Conservation (phyloP, 2,113 vertebrate species). For the Shinisaurus crocodilurus region DNA sequence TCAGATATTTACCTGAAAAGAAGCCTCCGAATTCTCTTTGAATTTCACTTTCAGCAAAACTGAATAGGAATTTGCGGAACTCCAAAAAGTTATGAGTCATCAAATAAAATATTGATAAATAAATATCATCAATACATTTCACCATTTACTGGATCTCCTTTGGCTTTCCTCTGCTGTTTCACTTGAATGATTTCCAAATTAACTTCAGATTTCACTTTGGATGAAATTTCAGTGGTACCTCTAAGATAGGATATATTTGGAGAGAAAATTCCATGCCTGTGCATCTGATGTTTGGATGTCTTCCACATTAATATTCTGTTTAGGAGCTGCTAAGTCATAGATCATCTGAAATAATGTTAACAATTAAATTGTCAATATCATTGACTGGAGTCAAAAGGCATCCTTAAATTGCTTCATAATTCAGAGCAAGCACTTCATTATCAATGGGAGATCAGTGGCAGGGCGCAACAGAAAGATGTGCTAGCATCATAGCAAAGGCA, state of each 20-base stretch:
- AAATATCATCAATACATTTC: not conserved
- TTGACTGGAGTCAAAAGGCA: constrained; percentile 45
- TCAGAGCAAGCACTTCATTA: constrained; percentile 45
- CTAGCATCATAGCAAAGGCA: not conserved
- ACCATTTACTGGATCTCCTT: not conserved
- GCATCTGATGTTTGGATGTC: constrained; percentile 14
- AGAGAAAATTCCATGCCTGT: not conserved
- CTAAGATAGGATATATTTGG: not conserved
- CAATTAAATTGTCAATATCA: constrained; percentile 53
- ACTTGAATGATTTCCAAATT: not conserved
- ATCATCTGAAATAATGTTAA: constrained; percentile 44
- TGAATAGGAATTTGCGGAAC: not conserved
- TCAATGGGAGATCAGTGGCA: constrained; percentile 37
- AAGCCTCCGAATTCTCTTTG: not conserved
- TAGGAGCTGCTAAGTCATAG: constrained; percentile 45
- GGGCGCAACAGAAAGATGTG: constrained; percentile 51
- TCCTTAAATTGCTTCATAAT: constrained; percentile 55
- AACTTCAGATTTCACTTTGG: not conserved
- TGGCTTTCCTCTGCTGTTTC: not conserved
- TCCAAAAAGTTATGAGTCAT: not conserved
- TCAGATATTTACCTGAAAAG: not conserved
- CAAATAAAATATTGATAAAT: no score
- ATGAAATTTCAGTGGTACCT: not conserved
- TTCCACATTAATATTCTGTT: constrained; percentile 42
- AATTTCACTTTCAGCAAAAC: not conserved